A percentile compares a stretch with the other conserved stretches of the same genome.
Conservation (phyloP, 2,113 vertebrate genomes). For the Podarcis raffonei region DNA sequence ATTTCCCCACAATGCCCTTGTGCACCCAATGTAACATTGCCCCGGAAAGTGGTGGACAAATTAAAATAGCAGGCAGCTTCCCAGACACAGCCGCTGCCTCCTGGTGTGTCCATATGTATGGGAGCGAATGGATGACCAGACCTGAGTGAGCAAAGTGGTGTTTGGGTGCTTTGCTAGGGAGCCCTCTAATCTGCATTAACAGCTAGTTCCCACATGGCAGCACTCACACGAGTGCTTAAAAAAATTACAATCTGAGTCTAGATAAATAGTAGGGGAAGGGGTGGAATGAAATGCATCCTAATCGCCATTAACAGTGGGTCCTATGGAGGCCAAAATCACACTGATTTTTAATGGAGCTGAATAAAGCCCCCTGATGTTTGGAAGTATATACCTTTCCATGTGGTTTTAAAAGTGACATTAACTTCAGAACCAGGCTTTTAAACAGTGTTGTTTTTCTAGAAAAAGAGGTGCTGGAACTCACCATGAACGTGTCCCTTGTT, state of each 20-base stretch:
- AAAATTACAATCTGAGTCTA: not conserved
- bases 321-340: not conserved
- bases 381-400: not conserved
- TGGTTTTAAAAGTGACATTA: conserved; percentile 50
- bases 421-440: conserved; percentile 56
- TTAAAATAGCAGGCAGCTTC: not conserved
- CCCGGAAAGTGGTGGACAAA: not conserved
- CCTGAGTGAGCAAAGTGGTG: no score
- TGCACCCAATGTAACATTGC: not conserved
- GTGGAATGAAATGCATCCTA: not conserved
- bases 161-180: not conserved
- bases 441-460: not conserved
- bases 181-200: not conserved
- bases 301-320: not conserved
- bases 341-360: not conserved
- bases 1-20: not conserved
- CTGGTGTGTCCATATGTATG: not conserved
- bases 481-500: no score
- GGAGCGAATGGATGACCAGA: not conserved
- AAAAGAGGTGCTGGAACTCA: not conserved
- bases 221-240: not conserved
- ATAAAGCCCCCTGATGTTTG: not conserved
- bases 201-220: not conserved
- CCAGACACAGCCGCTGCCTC: not conserved
- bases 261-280: not conserved